Base-by-base conservation (phyloP, 2,888 invertebrate genomes). In the Coelogynopora nodosa region DNA sequence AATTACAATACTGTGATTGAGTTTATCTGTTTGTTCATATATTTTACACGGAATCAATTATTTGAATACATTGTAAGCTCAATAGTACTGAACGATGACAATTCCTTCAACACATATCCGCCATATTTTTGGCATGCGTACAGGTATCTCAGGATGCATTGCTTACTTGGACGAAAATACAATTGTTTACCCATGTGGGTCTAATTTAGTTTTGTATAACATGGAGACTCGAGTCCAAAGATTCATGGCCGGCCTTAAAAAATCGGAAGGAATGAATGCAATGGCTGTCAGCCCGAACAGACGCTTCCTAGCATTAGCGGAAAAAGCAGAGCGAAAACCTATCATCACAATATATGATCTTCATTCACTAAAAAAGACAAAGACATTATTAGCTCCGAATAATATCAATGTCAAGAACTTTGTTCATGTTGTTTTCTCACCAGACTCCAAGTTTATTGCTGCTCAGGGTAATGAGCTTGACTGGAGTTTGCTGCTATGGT, bases 401-500 rank as follows among this genome's bases (percentile, higher is more conserved):
- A 92, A 92, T 88, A 90, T 92, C 10, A 89, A 89, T 80, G 90
- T 94, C 0, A 93, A 92, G 86, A 94, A 94, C 90, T 95, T 95
- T 90, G 94, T 94, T 13, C 94, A 94, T 87, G 92, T 96, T 0
- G 94, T 94, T 30, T 96, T 97, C 90, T 95, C 95, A 0, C 94
- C 93, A 88, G 97, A 97, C 91, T 95, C 95, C 0, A 95, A 95
- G 90, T 94, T 94, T 88, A 91, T 97, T 13, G 94, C 95, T 0
- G 94, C 95, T 0, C 94, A 97, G 31, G 95, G 95, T 0, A 95
- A 95, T 0, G 94, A 94, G 88, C 96, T 96, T 0, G 96, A 96
- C 91, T 95, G 95, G 94, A 94, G 94, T 89, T 93, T 95, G 92
- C 93, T 95, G 90, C 94, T 95, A 92, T 95, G 95, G 93, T 94